Evolutionary conservation across 2,797 vertebrate genomes (phyloP), one percentile per base, ranked within the genome.

Genomic region (Selene dorsalis): DNA sequence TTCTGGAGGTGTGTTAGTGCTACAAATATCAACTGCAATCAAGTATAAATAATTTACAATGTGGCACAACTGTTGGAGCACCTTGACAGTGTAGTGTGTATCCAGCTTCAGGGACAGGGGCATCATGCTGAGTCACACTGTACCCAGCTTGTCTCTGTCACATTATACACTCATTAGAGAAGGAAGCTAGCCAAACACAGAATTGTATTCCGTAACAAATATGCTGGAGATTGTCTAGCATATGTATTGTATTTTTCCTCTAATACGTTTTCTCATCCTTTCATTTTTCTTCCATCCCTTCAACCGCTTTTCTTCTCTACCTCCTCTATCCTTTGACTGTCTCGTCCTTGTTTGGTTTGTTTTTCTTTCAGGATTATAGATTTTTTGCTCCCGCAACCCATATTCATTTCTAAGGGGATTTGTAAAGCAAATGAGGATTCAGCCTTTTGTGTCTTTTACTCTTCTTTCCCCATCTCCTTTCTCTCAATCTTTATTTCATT

Each of bases 381-480:
- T 84, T 86, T 83, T 83, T 67, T 65, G 28, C 64, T 84, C 57
- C 65, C 52, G 35, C 66, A 78, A 63, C 60, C 66, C 32, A 17
- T 60, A 80, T 84, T 87, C 58, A 80, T 75, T 82, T 83, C 71
- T 69, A 80, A 79, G 47, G 74, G 70, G 77, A 87, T 89, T 91
- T 87, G 79, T 84, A 68, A 90, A 87, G 77, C 16, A 48, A 89
- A 80, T 35, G 52, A 83, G 75, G 58, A 87, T 79, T 82, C 64
- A 56, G 60, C 28, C 81, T 67, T 83, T 88, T 87, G 68, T 76
- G 41, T 81, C 69, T 72, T 39, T 72, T 62, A 55, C 39, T 74
- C 41, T 16, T 73, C 58, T 72, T 53, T 80, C 39, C 60, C 57
- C 22, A 74, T 55, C 59, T 71, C 58, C 69, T 60, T 65, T 69